Evolutionary conservation across 2,888 invertebrate genomes (phyloP).

Genomic region (Melanotus villosus): DNA sequence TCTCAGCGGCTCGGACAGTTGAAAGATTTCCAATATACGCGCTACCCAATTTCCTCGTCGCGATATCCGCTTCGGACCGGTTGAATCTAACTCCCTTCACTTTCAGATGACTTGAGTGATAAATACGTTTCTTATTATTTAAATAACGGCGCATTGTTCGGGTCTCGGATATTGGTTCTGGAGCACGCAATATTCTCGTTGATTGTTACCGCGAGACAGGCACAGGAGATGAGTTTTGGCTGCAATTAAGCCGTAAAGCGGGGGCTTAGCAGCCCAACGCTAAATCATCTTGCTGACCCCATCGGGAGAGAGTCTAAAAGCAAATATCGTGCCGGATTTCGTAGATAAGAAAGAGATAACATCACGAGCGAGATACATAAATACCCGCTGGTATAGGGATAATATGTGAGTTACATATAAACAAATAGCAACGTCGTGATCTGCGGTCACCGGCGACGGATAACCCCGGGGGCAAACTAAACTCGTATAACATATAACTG

Average conservation of each 20-base stretch:
- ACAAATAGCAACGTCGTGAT: constrained; percentile 51
- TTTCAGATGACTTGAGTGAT: constrained; percentile 64
- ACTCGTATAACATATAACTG: constrained; percentile 59
- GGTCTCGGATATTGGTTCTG: constrained; percentile 48
- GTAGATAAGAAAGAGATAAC: constrained; percentile 38
- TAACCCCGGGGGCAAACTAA: constrained; percentile 50
- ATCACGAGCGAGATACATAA: constrained; percentile 37
- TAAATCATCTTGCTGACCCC: constrained; percentile 39
- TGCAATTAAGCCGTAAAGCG: constrained; percentile 42
- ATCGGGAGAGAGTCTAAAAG: background rate
- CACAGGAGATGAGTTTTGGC: constrained; percentile 41
- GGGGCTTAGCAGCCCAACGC: constrained; percentile 35
- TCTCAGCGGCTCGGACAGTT: constrained; percentile 66
- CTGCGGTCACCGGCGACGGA: constrained; percentile 51
- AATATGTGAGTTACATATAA: constrained; percentile 49
- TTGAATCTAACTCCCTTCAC: constrained; percentile 64
- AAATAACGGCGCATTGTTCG: constrained; percentile 50
- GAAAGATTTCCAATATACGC: constrained; percentile 70
- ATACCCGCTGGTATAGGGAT: constrained; percentile 45
- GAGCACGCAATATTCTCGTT: constrained; percentile 42
- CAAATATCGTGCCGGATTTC: constrained; percentile 33
- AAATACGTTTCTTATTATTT: constrained; percentile 61
- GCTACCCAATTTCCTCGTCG: constrained; percentile 66
- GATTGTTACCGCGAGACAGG: constrained; percentile 37
- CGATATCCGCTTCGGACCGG: constrained; percentile 63